Evolutionary conservation across 2,797 vertebrate genomes (phyloP).

Genomic region (Masticophis lateralis): DNA sequence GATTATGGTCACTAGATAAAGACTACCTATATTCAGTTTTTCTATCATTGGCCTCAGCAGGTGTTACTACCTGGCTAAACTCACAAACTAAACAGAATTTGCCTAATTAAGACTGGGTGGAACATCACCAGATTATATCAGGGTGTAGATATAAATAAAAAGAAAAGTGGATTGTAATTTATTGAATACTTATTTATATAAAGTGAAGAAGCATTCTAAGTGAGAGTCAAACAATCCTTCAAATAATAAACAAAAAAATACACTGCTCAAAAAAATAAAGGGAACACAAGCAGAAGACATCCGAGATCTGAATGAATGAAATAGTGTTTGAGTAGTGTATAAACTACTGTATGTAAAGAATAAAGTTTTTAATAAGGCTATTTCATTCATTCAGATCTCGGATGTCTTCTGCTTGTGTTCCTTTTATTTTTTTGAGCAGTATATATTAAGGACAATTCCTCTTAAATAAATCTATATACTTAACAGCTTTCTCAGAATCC

Average conservation of each 20-base stretch:
- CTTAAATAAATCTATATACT: neutral
- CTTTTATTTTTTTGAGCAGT: no score
- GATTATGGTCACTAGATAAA: neutral
- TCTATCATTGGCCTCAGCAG: neutral
- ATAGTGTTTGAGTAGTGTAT: no score
- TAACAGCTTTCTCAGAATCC: neutral
- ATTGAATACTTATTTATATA: neutral
- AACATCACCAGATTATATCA: neutral
- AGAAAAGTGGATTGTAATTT: neutral
- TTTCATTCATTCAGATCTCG: no score
- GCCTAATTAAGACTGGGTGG: neutral
- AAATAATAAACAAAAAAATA: neutral
- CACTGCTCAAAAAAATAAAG: no score
- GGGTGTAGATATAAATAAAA: neutral
- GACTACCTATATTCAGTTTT: neutral
- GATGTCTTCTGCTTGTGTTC: no score
- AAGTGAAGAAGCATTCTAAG: neutral
- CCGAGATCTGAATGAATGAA: no score
- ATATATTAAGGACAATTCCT: neutral
- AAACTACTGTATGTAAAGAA: no score
- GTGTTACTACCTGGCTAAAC: neutral
- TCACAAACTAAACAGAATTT: neutral
- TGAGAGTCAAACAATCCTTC: neutral
- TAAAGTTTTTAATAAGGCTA: no score
- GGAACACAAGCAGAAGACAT: no score